These are phyloP conservation scores for Hozukius guyotensis DNA, from an alignment of 2,797 vertebrate species.

Conservation along the genomic window DNA sequence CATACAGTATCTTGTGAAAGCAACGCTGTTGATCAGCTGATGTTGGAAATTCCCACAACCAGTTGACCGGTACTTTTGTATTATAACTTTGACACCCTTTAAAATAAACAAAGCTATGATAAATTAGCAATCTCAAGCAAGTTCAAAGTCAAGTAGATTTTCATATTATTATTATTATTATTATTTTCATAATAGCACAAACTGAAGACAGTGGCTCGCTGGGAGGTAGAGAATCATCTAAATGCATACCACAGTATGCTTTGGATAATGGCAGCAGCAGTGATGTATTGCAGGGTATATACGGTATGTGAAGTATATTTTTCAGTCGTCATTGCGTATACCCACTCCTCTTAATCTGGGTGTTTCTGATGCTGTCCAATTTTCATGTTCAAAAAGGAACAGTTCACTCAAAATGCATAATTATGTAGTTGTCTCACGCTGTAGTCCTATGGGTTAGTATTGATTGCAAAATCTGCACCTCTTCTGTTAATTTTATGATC, in stretches of 20 bases:
- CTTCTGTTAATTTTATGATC: background rate
- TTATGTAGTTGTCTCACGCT: background rate
- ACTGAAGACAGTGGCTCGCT: background rate
- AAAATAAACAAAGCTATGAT: background rate
- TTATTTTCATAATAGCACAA: no score
- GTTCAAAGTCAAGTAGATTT: background rate
- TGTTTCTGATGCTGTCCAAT: no score
- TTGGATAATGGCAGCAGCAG: background rate
- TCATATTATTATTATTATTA: background rate
- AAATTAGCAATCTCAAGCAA: background rate
- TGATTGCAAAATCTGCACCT: background rate
- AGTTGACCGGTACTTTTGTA: background rate
- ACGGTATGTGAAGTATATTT: background rate
- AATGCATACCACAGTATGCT: background rate
- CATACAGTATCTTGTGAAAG: background rate
- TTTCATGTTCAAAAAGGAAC: background rate
- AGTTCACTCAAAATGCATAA: background rate
- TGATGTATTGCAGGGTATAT: no score
- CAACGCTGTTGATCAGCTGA: constrained; percentile 3
- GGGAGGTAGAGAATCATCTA: background rate
- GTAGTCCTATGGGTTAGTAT: background rate
- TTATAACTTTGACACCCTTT: background rate
- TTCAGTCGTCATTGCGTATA: background rate
- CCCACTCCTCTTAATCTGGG: no score
- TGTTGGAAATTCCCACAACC: background rate